These are phyloP conservation scores for Drosophila kambysellisi DNA, from an alignment of 2,888 invertebrate species.

Conservation along the genomic window DNA sequence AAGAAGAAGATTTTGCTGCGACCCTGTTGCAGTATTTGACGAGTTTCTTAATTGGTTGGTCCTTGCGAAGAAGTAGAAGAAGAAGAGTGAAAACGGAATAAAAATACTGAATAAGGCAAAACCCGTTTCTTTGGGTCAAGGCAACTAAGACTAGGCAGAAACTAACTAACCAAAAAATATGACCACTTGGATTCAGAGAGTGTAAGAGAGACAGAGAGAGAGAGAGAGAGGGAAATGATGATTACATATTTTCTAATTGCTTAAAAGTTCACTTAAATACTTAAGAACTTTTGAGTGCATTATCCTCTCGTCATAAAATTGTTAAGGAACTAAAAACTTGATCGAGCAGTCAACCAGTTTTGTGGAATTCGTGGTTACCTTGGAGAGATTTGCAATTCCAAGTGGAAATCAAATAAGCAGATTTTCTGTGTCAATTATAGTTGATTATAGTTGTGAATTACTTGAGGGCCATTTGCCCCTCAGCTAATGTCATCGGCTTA, in stretches of 20 bases:
- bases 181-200: neutral
- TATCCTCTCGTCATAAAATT: neutral
- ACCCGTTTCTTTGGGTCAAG: slow-evolving; percentile 28
- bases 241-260: neutral
- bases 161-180: neutral
- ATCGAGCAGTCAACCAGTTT: neutral
- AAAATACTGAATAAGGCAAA: slow-evolving; percentile 31
- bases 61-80: neutral
- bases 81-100: slow-evolving; percentile 19
- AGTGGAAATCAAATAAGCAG: neutral
- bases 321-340: neutral
- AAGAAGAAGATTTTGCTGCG: slow-evolving; percentile 31
- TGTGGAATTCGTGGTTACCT: neutral
- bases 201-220: neutral
- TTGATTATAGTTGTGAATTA: neutral
- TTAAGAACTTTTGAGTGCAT: neutral
- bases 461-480: neutral
- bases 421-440: neutral
- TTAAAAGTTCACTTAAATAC: neutral
- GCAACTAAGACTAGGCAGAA: slow-evolving; percentile 15
- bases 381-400: neutral
- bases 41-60: slow-evolving; percentile 51
- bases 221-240: neutral
- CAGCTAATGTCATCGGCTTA: neutral
- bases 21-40: slow-evolving; percentile 25